A percentile compares a stretch with the other conserved stretches of the same genome.
phyloP scores from a whole-genome alignment of 2,797 vertebrate species.

The Hephaestus fuliginosus region DNA sequence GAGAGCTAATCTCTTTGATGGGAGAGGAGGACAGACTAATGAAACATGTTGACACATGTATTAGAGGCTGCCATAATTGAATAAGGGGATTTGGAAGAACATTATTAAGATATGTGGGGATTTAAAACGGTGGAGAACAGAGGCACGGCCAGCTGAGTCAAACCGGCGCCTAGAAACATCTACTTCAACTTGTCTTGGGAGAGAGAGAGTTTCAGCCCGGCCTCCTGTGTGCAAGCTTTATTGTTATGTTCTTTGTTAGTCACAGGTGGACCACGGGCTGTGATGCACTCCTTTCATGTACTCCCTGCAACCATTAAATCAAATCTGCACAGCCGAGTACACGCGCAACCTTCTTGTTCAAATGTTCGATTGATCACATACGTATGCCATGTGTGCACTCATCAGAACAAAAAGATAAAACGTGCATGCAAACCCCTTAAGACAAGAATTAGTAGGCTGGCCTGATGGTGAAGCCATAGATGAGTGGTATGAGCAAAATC shows the following conservation, averaged over 20 bases:
- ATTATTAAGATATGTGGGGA: conserved; percentile 66
- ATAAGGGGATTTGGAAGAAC: conserved; percentile 73
- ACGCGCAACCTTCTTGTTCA: background rate
- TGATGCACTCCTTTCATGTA: no score
- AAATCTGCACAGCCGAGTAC: background rate
- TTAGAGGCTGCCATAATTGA: conserved; percentile 79
- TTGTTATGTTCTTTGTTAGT: background rate
- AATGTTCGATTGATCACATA: background rate
- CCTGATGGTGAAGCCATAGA: background rate
- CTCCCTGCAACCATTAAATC: background rate
- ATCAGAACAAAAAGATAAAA: background rate
- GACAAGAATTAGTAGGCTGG: no score
- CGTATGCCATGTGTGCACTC: background rate
- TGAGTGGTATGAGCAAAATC: background rate
- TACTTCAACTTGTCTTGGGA: conserved; percentile 11
- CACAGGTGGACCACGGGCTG: background rate
- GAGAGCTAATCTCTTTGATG: conserved; percentile 73
- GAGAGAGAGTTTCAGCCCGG: background rate
- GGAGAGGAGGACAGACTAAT: conserved; percentile 71
- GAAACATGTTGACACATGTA: conserved; percentile 82
- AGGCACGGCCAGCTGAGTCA: conserved; percentile 43
- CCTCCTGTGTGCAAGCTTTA: background rate
- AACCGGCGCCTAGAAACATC: conserved; percentile 26
- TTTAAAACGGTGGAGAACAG: conserved; percentile 62
- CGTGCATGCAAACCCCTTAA: background rate